Evolutionary conservation across 2,888 invertebrate species (phyloP).

Genomic region (Lamellibrachia satsuma): DNA sequence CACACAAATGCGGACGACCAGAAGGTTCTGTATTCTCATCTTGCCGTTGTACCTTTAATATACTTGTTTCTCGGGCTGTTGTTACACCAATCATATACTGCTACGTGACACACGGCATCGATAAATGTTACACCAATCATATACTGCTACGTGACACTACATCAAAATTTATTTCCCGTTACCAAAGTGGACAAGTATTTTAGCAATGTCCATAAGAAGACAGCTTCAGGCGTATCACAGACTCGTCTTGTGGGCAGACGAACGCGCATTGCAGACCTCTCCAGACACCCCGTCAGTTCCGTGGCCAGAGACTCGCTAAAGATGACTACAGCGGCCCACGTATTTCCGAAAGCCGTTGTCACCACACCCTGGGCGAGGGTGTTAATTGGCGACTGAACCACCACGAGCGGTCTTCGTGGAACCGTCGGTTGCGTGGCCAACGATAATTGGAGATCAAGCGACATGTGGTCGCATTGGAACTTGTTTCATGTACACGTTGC

Average conservation of each 20-base stretch:
- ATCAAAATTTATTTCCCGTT: background rate
- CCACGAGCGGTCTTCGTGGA: background rate
- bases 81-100: background rate
- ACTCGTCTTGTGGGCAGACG: background rate
- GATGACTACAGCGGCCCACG: background rate
- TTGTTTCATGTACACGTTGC: background rate
- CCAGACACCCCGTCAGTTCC: background rate
- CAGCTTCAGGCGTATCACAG: background rate
- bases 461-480: background rate
- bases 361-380: background rate
- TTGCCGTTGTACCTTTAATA: background rate
- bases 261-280: background rate
- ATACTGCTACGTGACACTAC: background rate
- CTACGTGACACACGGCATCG: no score
- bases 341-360: background rate
- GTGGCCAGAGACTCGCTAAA: background rate
- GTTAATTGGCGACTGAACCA: background rate
- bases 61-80: background rate
- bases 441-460: background rate
- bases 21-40: no score
- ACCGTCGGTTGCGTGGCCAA: background rate
- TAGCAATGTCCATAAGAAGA: background rate
- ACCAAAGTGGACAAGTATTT: background rate
- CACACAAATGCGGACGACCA: background rate
- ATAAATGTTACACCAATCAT: background rate